These are phyloP conservation scores for Triops longicaudatus DNA, from an alignment of 1,140 invertebrate genomes.

Conservation along the genomic window DNA sequence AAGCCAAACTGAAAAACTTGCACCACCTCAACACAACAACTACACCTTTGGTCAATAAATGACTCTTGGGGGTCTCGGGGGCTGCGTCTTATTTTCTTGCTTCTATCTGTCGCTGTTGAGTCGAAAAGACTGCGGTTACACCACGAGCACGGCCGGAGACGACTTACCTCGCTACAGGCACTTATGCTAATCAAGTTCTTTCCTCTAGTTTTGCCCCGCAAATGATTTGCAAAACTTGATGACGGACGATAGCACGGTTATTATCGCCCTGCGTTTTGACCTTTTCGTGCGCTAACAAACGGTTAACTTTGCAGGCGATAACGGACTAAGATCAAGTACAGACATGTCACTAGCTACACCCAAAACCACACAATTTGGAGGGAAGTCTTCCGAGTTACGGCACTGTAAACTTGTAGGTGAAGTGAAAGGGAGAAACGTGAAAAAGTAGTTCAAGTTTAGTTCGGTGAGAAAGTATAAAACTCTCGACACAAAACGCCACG, in stretches of 20 bases:
- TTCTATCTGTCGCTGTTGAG: not conserved
- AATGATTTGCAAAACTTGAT: conserved; percentile 2
- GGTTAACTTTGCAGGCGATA: no score
- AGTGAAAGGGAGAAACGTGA: no score
- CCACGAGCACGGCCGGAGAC: not conserved
- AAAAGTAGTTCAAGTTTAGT: no score
- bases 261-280: not conserved
- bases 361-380: no score
- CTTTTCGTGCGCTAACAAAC: not conserved
- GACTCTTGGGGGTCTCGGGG: not conserved
- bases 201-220: not conserved
- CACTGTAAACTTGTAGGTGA: no score
- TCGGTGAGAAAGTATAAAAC: no score
- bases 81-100: not conserved
- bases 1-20: not conserved
- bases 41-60: conserved; percentile 13
- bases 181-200: conserved; percentile 3
- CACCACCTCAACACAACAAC: not conserved
- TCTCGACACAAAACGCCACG: not conserved
- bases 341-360: no score
- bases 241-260: not conserved
- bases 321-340: no score
- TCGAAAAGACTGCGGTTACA: conserved; percentile 9
- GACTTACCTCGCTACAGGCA: conserved; percentile 10
- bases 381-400: no score